A percentile compares a stretch with the other conserved stretches of the same genome.
phyloP scores from a whole-genome alignment of 2,888 invertebrate species.

The Colostygia pectinataria region DNA sequence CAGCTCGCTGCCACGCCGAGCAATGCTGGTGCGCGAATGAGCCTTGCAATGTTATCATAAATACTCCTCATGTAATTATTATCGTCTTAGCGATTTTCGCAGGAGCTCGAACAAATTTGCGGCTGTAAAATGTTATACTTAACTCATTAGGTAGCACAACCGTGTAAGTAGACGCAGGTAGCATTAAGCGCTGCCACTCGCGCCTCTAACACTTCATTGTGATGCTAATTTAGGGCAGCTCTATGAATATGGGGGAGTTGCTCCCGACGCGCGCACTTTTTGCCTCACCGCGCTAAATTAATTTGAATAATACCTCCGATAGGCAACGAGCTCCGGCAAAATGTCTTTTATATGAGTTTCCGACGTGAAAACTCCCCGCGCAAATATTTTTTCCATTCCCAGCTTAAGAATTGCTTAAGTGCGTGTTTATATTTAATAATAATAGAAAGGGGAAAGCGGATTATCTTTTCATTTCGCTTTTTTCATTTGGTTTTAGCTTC shows the following conservation, averaged over 20 bases:
- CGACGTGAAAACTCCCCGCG: constrained; percentile 61
- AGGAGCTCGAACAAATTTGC: constrained; percentile 64
- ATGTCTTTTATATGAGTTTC: constrained; percentile 78
- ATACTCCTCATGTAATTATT: constrained; percentile 45
- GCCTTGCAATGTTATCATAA: constrained; percentile 30
- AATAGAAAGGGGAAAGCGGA: constrained; percentile 46
- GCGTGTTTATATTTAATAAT: constrained; percentile 64
- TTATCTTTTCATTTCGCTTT: constrained; percentile 46
- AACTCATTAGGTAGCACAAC: constrained; percentile 74
- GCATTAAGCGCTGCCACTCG: constrained; percentile 73
- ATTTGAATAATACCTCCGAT: constrained; percentile 81
- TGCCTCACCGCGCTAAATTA: constrained; percentile 78
- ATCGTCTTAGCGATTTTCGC: constrained; percentile 47
- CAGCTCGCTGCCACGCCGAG: constrained; percentile 29
- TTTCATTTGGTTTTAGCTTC: constrained; percentile 34
- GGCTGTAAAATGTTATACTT: constrained; percentile 67
- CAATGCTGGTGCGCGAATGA: constrained; percentile 24
- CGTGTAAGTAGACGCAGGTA: constrained; percentile 72
- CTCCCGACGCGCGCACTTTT: constrained; percentile 74
- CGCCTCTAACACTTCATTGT: constrained; percentile 78
- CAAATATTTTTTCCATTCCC: constrained; percentile 60
- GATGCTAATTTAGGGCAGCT: constrained; percentile 80
- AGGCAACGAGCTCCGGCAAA: constrained; percentile 68
- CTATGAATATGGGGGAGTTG: constrained; percentile 77
- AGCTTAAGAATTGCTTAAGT: constrained; percentile 59